Evolutionary conservation across 2,888 invertebrate genomes (phyloP).

Genomic region (Trichogramma dendrolimi): DNA sequence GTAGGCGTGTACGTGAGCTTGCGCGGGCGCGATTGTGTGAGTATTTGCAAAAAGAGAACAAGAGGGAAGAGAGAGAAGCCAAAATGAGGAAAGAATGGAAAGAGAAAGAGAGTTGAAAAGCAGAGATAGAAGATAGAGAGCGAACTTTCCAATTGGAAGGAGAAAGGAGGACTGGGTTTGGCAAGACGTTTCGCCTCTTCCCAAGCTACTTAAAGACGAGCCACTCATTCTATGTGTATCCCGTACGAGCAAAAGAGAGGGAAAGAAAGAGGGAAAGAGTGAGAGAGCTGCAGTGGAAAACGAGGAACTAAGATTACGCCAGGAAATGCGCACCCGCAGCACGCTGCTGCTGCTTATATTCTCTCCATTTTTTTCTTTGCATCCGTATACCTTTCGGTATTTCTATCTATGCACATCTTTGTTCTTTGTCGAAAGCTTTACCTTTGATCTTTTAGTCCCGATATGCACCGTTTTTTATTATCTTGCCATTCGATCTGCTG

Average conservation of each 20-base stretch:
- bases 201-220: conserved; percentile 22
- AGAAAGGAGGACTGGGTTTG: conserved; percentile 14
- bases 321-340: too few species aligned
- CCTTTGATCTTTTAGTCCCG: too few species aligned
- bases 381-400: too few species aligned
- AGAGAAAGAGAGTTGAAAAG: background rate
- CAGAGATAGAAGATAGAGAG: background rate
- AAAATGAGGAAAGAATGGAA: background rate
- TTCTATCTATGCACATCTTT: too few species aligned
- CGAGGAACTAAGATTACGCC: background rate
- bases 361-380: too few species aligned
- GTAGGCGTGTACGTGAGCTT: background rate
- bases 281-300: conserved; percentile 5
- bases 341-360: too few species aligned
- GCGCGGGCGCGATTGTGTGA: background rate
- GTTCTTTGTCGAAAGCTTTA: too few species aligned
- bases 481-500: too few species aligned
- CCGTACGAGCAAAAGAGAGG: background rate
- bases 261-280: background rate
- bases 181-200: conserved; percentile 23
- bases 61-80: background rate
- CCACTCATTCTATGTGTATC: background rate
- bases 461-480: too few species aligned
- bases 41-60: background rate
- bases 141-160: background rate